These are phyloP conservation scores for Acrocephalus kingi DNA, from an alignment of 2,113 vertebrate species.

Conservation along the genomic window DNA sequence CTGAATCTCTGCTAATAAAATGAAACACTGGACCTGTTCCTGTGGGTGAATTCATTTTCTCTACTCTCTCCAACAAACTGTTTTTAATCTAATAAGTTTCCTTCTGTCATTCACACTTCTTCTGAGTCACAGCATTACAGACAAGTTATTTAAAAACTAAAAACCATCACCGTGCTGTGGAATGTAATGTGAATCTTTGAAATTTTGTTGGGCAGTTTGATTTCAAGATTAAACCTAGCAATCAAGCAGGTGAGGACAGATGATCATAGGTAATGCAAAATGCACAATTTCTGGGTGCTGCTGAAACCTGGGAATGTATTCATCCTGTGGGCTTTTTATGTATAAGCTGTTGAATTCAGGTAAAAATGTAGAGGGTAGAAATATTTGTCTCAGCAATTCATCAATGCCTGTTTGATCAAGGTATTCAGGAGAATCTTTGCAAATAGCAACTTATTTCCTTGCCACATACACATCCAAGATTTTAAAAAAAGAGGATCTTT, in stretches of 20 bases:
- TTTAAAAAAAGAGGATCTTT: background rate
- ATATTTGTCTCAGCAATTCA: background rate
- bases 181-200: slow-evolving; percentile 8
- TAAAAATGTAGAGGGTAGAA: background rate
- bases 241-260: slow-evolving; percentile 42
- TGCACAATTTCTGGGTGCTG: background rate
- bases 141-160: slow-evolving; percentile 69
- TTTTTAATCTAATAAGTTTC: slow-evolving; percentile 55
- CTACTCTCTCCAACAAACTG: slow-evolving; percentile 28
- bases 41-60: slow-evolving; percentile 41
- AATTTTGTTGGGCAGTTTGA: slow-evolving; percentile 42
- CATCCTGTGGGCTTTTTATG: background rate
- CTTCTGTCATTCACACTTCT: slow-evolving; percentile 71
- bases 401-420: slow-evolving; percentile 52
- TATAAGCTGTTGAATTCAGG: background rate
- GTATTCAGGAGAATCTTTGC: slow-evolving; percentile 22
- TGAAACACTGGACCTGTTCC: slow-evolving; percentile 9
- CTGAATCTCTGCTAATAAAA: slow-evolving; percentile 36
- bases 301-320: background rate
- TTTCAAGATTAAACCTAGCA: slow-evolving; percentile 48
- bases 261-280: slow-evolving; percentile 16
- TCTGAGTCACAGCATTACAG: slow-evolving; percentile 65
- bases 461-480: background rate
- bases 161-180: background rate
- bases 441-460: background rate